Evolutionary conservation across 2,113 vertebrate species (phyloP), one percentile per base, ranked within the genome.

Genomic region (Gobiocypris rarus): DNA sequence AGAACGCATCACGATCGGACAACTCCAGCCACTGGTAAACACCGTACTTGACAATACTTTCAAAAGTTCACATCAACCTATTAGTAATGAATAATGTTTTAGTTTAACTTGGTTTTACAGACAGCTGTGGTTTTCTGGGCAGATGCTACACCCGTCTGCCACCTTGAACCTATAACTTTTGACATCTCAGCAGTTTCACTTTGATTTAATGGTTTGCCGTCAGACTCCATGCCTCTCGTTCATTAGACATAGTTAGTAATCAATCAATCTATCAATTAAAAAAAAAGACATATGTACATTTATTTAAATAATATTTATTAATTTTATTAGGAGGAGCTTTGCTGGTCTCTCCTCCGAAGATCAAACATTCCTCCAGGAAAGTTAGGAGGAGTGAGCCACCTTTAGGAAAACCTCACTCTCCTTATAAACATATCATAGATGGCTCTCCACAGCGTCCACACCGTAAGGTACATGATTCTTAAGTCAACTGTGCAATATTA

Each of bases 1-100:
- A 93, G 95, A 79, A 96, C 94, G 54, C 95, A 94, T 83, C 95
- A 93, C 65, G 95, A 96, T 87, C 91, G 87, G 11, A 95, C 95
- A 31, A 95, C 95, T 14, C 95, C 95, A 59, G 56, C 91, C 81
- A 85, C 91, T 85, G 96, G 96, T 97, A 89, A 81, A 3, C 43
- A 74, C 15, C 9, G 17, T 34, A 14, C 2, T 65, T 43, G 28
- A 17, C 31, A 26, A n/a, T 24, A 61, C 22, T 24, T 65, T 65
- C 14, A 65, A 65, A 65, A 28, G 59, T 28, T 65, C 5, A 31
- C 63, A 34, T 31, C 14, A 28, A 26, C n/a, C 58, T 59, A 11
- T 54, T 54, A 24, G n/a, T 59, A 59, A 22, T 59, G 56, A 26
- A 24, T 13, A 24, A 24, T 10, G n/a, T 59, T 59, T 59, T 24